A percentile compares a stretch with the other conserved stretches of the same genome.
Conservation (phyloP, 2,888 invertebrate genomes). For the Beris morrisii region DNA sequence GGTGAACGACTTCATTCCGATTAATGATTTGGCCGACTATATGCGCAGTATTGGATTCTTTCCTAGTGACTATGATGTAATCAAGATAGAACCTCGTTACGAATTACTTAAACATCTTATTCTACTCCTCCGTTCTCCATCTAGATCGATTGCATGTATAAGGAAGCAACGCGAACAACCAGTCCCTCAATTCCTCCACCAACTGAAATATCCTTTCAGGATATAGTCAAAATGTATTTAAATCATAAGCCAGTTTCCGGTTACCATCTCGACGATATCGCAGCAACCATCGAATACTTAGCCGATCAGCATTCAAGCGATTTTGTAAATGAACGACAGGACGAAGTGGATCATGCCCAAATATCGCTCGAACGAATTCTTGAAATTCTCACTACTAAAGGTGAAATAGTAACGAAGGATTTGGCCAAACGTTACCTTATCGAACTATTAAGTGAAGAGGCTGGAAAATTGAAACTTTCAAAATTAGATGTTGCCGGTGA, state of each 20-base stretch:
- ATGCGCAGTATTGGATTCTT: conserved; percentile 76
- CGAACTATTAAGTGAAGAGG: conserved; percentile 26
- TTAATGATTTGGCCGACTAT: conserved; percentile 70
- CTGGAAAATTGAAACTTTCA: background rate
- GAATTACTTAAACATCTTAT: background rate
- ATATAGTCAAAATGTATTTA: conserved; percentile 66
- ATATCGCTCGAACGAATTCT: conserved; percentile 30
- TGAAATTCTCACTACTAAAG: conserved; percentile 34
- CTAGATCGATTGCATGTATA: conserved; percentile 64
- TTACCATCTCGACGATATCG: conserved; percentile 56
- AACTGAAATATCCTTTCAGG: conserved; percentile 62
- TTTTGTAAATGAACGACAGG: background rate
- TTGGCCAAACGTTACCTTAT: conserved; percentile 35
- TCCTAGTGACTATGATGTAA: conserved; percentile 73
- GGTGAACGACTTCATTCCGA: conserved; percentile 61
- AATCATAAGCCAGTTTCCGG: conserved; percentile 68
- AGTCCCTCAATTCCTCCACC: background rate
- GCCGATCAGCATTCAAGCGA: conserved; percentile 10
- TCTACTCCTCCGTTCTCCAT: background rate
- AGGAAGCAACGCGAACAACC: conserved; percentile 57
- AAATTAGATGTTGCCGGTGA: conserved; percentile 12
- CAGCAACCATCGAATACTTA: conserved; percentile 43
- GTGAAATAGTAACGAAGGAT: conserved; percentile 31
- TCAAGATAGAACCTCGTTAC: conserved; percentile 1
- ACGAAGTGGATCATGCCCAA: background rate